Percentiles rank a stretch among this genome's conserved stretches.
phyloP scores from a whole-genome alignment of 2,113 vertebrate species.

The Copsychus sechellarum region DNA sequence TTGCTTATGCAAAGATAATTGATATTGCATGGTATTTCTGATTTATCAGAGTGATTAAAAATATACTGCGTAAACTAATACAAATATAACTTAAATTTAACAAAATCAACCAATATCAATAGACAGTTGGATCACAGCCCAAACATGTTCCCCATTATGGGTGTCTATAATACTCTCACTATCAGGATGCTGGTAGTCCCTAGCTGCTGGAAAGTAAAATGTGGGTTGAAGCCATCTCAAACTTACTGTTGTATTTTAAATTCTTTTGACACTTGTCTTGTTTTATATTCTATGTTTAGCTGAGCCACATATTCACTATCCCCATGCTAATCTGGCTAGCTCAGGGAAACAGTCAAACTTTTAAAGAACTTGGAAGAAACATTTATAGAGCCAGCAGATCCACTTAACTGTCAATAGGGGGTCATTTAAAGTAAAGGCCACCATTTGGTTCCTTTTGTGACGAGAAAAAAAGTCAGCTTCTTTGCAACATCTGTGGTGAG shows the following conservation, averaged over 20 bases:
- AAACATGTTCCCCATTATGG: accelerated
- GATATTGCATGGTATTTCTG: background rate
- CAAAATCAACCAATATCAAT: background rate
- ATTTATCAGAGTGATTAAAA: background rate
- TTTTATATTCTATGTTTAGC: background rate
- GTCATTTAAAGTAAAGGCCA: background rate
- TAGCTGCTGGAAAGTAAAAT: background rate
- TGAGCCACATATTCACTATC: background rate
- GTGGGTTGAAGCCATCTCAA: background rate
- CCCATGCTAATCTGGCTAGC: background rate
- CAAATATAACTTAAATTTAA: background rate
- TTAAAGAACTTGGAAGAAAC: background rate
- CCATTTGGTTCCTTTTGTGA: background rate
- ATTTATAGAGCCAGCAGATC: background rate
- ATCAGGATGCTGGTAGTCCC: background rate
- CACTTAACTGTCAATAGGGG: too few relatives aligned
- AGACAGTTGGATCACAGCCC: background rate
- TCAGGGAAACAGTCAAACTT: background rate
- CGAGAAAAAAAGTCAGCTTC: background rate
- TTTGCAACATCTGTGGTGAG: background rate
- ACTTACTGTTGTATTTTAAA: background rate
- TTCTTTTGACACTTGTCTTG: background rate
- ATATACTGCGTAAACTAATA: background rate
- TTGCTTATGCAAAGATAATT: background rate
- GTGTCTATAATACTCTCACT: background rate